phyloP scores from a whole-genome alignment of 2,797 vertebrate species.

The Gymnopithys bicolor region DNA sequence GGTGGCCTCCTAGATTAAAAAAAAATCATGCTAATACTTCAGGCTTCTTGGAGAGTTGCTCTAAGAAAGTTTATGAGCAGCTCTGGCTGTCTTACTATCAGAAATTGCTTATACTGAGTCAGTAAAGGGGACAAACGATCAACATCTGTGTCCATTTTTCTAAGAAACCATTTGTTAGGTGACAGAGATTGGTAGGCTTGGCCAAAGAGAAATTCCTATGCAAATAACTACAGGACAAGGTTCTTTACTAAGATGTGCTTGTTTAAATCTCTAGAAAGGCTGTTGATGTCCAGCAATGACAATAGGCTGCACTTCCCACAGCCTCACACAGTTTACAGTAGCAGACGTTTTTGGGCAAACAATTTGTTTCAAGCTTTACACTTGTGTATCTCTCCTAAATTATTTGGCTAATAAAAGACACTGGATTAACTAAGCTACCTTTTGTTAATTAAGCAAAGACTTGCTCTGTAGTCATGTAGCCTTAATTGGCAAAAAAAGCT shows the following conservation, averaged over 20 bases:
- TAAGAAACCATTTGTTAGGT: background rate
- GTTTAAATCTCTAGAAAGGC: background rate
- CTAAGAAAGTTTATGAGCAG: background rate
- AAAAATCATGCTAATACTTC: background rate
- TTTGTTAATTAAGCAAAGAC: background rate
- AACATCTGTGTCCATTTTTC: background rate
- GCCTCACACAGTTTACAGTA: background rate
- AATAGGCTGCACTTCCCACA: accelerated
- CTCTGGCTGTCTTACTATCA: background rate
- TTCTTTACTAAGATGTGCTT: background rate
- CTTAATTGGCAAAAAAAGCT: slow-evolving; percentile 39
- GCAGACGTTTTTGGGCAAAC: background rate
- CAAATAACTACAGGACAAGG: background rate
- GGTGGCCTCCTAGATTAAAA: background rate
- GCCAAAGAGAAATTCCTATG: background rate
- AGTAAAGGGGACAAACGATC: background rate
- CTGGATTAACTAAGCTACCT: background rate
- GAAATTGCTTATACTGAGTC: background rate
- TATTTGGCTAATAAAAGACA: background rate
- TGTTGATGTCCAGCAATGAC: background rate
- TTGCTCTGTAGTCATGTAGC: background rate
- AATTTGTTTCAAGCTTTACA: background rate
- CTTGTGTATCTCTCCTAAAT: background rate
- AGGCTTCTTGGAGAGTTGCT: background rate
- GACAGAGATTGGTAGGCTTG: background rate